A percentile compares a stretch with the other conserved stretches of the same genome.
phyloP scores from a whole-genome alignment of 2,113 vertebrate genomes.

The Phodopus roborovskii region DNA sequence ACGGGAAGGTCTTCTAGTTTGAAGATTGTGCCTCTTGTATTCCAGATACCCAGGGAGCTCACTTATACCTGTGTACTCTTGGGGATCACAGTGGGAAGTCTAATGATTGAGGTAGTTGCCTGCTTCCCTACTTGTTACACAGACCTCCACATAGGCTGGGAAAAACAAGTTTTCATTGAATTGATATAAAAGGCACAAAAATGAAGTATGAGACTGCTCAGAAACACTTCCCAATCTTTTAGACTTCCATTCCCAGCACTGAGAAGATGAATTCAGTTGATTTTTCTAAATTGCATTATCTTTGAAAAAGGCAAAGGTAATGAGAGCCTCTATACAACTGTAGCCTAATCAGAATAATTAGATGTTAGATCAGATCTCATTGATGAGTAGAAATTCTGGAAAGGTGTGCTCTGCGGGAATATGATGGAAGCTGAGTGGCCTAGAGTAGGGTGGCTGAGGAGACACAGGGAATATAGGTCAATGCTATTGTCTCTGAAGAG shows the following conservation, averaged over 20 bases:
- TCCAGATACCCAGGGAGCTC: neutral
- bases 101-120: neutral
- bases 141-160: neutral
- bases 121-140: neutral
- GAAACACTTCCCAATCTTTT: neutral
- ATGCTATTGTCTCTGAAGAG: neutral
- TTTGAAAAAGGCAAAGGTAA: constrained; percentile 23
- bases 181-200: neutral
- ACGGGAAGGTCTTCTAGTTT: neutral
- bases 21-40: neutral
- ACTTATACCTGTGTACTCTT: neutral
- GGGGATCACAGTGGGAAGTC: neutral
- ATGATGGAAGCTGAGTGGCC: neutral
- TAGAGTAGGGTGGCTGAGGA: neutral
- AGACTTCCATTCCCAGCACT: neutral
- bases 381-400: constrained; percentile 11
- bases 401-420: neutral
- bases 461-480: neutral
- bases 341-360: constrained; percentile 53
- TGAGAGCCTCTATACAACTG: neutral
- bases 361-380: neutral
- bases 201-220: neutral
- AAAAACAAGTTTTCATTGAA: constrained; percentile 8
- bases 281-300: neutral
- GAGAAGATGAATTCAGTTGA: constrained; percentile 12